Conservation (phyloP, 2,797 vertebrate species). For the Mus spretus region DNA sequence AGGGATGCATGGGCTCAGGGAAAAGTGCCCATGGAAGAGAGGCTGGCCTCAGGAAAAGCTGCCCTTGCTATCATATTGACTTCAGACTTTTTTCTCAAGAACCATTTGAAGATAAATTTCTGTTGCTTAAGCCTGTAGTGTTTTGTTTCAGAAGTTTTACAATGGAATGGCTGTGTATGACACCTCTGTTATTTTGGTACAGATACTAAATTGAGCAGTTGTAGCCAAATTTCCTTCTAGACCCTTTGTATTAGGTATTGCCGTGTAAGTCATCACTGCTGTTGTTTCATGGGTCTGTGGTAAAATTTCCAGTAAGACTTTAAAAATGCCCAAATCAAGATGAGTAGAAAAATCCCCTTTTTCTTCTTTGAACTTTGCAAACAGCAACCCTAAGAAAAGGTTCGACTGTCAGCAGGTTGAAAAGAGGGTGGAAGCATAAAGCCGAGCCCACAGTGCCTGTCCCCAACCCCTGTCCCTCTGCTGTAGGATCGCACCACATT, state of each 20-base stretch:
- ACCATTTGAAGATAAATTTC: not conserved
- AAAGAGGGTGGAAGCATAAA: not conserved
- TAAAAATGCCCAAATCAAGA: slow-evolving; percentile 23
- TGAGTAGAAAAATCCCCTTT: not conserved
- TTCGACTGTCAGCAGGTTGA: not conserved
- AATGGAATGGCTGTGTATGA: not conserved
- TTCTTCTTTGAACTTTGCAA: not conserved
- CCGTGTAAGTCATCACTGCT: rapidly evolving
- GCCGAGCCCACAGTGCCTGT: not conserved
- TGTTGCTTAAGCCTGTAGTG: not conserved
- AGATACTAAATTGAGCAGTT: slow-evolving; percentile 9
- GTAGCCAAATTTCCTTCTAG: not conserved
- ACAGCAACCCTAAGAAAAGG: not conserved
- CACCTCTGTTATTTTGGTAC: not conserved
- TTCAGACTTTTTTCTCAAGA: not conserved
- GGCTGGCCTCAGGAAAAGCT: not conserved
- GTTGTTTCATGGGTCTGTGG: not conserved
- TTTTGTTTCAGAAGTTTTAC: slow-evolving; percentile 26
- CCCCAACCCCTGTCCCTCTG: not conserved
- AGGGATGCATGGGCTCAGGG: not conserved
- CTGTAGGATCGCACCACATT: not conserved
- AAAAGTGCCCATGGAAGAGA: not conserved
- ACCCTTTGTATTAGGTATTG: not conserved
- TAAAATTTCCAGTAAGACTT: slow-evolving; percentile 36
- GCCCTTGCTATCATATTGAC: not conserved